phyloP scores from a whole-genome alignment of 2,113 vertebrate genomes.

The Engystomops pustulosus region DNA sequence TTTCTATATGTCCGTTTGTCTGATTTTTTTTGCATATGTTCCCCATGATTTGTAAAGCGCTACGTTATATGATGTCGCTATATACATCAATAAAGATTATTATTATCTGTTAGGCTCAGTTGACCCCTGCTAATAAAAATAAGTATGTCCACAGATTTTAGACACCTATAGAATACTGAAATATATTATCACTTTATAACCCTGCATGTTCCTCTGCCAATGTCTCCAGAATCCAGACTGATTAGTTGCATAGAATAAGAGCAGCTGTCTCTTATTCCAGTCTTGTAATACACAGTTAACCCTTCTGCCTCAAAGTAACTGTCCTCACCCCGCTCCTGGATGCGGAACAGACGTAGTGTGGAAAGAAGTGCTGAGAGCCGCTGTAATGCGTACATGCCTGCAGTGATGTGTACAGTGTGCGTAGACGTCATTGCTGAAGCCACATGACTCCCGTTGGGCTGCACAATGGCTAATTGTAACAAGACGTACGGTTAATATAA shows the following conservation, averaged over 20 bases:
- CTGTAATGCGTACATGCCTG: neutral
- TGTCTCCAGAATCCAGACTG: conserved; percentile 15
- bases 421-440: neutral
- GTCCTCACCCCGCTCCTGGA: neutral
- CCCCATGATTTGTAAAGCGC: too few species aligned
- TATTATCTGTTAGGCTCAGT: too few species aligned
- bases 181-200: too few species aligned
- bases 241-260: neutral
- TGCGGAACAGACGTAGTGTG: conserved; percentile 1
- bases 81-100: too few species aligned
- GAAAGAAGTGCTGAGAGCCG: neutral
- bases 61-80: too few species aligned
- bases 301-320: neutral
- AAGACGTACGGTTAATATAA: neutral
- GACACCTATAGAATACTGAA: too few species aligned
- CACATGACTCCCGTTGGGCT: neutral
- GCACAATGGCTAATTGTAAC: neutral
- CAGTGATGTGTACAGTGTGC: neutral
- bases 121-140: too few species aligned
- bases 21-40: too few species aligned
- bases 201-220: too few species aligned
- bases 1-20: too few species aligned
- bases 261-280: conserved; percentile 30
- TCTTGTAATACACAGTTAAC: neutral
- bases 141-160: too few species aligned